Base-by-base conservation (phyloP, 2,113 vertebrate genomes). In the Dolichotis patagonum region DNA sequence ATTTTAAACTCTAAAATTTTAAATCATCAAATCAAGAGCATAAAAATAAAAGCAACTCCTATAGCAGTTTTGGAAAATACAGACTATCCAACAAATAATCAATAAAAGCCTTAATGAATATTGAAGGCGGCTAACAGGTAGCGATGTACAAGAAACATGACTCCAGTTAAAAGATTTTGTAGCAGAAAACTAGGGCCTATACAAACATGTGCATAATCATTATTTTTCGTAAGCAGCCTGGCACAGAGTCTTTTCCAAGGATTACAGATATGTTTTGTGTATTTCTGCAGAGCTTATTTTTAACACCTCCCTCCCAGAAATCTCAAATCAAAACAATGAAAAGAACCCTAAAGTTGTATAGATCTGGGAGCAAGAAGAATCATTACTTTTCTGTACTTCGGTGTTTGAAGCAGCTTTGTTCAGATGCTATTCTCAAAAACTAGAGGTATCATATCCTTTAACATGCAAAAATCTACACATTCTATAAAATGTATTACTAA, bases 1-100 rank as follows among this genome's bases (percentile, higher is more conserved):
- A 86, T 73, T 89, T 86, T 94, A 63, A 95, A 92, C 86, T 63
- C 38, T 32, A 65, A 81, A 90, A 84, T 87, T 96, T 90, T 41
- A 60, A 93, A 88, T 88, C 80, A 90, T 87, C 83, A 46, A 94
- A 95, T 49, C 2, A 3, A 58, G 1, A 89, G 7, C 52, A 90
- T 30, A 67, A 17, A 91, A 88, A 81, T 75, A 81, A 95, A 95
- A 94, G 11, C 26, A 75, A 90, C 28, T 63, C 26, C 80, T n/a
- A 46, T 58, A 22, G 81, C 10, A 56, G 20, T 95, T 91, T 92
- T 62, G 67, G 75, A 77, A 94, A 92, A 94, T 67, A 54, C 32
- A 85, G 38, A 94, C 73, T 43, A 32, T 28, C 67, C 20, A 28
- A 80, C 54, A 91, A 89, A 54, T 19, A 54, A 87, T 65, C 17